phyloP scores from a whole-genome alignment of 2,797 vertebrate genomes.

The Clarias pachynema region DNA sequence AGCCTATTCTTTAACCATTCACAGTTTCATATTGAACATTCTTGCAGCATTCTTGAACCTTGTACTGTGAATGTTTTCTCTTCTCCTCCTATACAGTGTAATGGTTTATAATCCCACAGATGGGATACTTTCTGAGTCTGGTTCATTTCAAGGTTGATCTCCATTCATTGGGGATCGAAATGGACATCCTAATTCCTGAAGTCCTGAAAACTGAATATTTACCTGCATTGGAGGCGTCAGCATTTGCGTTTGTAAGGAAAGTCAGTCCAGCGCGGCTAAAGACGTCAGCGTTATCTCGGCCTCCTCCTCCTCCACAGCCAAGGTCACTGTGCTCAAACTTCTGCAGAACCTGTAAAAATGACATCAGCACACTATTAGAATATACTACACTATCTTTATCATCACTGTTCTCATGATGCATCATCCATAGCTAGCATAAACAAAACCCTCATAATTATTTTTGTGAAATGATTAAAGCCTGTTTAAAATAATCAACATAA shows the following conservation, averaged over 20 bases:
- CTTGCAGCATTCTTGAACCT: not conserved
- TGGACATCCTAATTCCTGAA: not conserved
- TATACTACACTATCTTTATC: not conserved
- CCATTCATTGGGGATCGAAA: not conserved
- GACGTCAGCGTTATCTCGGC: constrained; percentile 79
- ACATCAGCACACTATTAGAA: not conserved
- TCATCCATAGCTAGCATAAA: not conserved
- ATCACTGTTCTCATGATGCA: not conserved
- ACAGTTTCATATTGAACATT: not conserved
- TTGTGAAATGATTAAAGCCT: not conserved
- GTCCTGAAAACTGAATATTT: constrained; percentile 7
- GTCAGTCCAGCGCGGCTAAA: constrained; percentile 86
- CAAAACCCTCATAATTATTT: not conserved
- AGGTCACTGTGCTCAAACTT: constrained; percentile 83
- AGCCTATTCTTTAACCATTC: not conserved
- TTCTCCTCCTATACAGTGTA: not conserved
- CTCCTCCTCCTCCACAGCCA: constrained; percentile 91
- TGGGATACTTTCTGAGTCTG: not conserved
- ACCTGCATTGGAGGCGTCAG: constrained; percentile 70
- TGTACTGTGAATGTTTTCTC: not conserved
- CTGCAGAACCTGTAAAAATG: constrained; percentile 74
- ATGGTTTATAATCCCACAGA: not conserved
- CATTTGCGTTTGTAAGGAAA: constrained; percentile 88
- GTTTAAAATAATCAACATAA: not conserved
- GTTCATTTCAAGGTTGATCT: not conserved